phyloP scores from a whole-genome alignment of 2,113 vertebrate genomes.

The Bubo blakistoni region DNA sequence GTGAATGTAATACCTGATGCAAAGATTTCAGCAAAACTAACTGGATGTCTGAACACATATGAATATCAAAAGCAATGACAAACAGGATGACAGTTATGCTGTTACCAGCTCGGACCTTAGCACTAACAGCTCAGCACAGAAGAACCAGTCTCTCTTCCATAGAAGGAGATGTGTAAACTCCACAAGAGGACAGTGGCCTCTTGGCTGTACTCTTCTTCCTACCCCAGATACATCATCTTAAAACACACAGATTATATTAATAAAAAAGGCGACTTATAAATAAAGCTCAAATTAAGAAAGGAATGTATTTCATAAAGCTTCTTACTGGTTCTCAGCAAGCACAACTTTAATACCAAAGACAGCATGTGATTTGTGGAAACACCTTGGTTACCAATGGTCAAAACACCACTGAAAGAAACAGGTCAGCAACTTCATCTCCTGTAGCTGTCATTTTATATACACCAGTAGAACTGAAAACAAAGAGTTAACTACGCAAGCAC shows the following conservation, averaged over 20 bases:
- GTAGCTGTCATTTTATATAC: background rate
- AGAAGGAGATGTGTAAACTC: rapidly evolving
- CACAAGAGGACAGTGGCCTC: background rate
- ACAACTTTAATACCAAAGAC: background rate
- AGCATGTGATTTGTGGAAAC: rapidly evolving
- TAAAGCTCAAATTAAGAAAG: background rate
- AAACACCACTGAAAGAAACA: background rate
- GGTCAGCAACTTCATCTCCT: background rate
- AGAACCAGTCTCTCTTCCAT: background rate
- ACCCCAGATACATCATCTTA: background rate
- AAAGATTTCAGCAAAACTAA: background rate
- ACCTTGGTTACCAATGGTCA: rapidly evolving
- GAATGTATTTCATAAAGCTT: background rate
- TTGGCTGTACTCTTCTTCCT: background rate
- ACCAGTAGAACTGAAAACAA: background rate
- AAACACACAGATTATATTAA: background rate
- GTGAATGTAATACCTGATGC: rapidly evolving
- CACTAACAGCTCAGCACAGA: background rate
- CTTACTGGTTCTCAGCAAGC: background rate
- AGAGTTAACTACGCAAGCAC: background rate
- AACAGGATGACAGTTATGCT: too few relatives aligned
- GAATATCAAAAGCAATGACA: background rate
- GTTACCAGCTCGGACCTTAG: background rate
- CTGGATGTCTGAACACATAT: background rate
- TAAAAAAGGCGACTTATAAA: background rate